Evolutionary conservation across 2,113 vertebrate species (phyloP).

Genomic region (Nannobrachium achirus): DNA sequence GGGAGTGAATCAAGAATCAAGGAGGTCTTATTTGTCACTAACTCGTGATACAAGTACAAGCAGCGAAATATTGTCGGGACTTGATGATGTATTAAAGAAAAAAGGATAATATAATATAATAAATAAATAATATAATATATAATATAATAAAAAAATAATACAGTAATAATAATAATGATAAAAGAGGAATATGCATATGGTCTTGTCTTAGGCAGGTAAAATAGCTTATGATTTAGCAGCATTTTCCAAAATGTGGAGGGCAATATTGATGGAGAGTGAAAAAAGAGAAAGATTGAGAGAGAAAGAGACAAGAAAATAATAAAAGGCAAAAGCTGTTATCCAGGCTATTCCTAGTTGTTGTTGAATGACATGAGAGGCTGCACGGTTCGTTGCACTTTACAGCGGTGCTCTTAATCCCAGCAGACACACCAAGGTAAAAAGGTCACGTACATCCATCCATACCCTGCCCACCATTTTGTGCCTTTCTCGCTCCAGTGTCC

Average conservation of each 20-base stretch:
- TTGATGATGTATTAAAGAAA: too few species aligned
- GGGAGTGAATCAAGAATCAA: background rate
- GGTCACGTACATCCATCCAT: conserved; percentile 27
- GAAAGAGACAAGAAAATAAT: background rate
- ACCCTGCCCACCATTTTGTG: conserved; percentile 14
- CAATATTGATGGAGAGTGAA: background rate
- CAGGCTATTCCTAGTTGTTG: background rate
- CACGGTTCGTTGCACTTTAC: background rate
- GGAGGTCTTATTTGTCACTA: too few species aligned
- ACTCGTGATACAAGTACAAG: too few species aligned
- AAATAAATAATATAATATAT: too few species aligned
- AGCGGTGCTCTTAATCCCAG: background rate
- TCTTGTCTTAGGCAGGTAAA: too few species aligned
- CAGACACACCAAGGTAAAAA: conserved; percentile 4
- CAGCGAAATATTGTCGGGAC: too few species aligned
- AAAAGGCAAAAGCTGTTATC: background rate
- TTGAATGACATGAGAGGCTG: background rate
- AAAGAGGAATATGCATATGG: too few species aligned
- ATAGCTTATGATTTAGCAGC: too few species aligned
- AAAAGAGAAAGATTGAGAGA: background rate
- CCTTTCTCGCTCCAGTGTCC: conserved; percentile 8
- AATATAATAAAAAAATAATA: too few species aligned
- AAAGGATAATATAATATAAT: too few species aligned
- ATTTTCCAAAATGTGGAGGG: background rate
- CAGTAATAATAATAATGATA: too few species aligned